Percentiles rank a stretch among this genome's conserved stretches.
Evolutionary conservation across 2,797 vertebrate genomes (phyloP).

Genomic region (Brachymystax lenok): DNA sequence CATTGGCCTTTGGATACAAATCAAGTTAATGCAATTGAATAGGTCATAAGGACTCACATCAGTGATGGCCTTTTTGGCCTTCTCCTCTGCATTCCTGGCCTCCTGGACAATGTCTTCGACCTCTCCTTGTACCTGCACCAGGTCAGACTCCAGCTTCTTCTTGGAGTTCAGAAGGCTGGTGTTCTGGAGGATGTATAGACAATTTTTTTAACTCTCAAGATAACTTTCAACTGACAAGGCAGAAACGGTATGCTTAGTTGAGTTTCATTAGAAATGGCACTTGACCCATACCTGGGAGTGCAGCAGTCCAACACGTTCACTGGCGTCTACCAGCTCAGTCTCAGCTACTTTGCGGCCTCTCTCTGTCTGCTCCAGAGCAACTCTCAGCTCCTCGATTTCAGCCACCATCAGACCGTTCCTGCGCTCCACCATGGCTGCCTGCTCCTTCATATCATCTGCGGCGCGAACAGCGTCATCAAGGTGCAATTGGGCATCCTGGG

Average conservation of each 20-base stretch:
- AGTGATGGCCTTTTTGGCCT: conserved; percentile 83
- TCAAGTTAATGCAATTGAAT: not conserved
- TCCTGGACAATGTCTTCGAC: conserved; percentile 79
- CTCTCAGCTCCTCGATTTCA: conserved; percentile 78
- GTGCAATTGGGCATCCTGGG: conserved; percentile 77
- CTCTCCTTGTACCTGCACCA: conserved; percentile 76
- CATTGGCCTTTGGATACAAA: not conserved
- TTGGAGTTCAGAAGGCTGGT: conserved; percentile 66
- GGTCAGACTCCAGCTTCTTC: conserved; percentile 79
- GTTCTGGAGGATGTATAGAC: conserved; percentile 53
- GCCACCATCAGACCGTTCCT: conserved; percentile 78
- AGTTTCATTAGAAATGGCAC: not conserved
- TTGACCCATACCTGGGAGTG: conserved; percentile 47
- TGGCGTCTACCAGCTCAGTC: conserved; percentile 78
- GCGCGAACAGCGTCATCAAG: conserved; percentile 74
- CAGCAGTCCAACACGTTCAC: conserved; percentile 76
- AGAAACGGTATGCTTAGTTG: not conserved
- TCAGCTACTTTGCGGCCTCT: conserved; percentile 74
- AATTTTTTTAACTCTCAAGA: not conserved
- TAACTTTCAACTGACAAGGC: not conserved
- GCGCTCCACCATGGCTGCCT: conserved; percentile 77
- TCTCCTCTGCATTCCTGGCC: conserved; percentile 81
- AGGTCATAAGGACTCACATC: conserved; percentile 66
- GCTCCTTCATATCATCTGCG: conserved; percentile 82
- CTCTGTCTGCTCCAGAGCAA: conserved; percentile 79